Evolutionary conservation across 2,888 invertebrate species (phyloP).

Genomic region (Chrysolina haemoptera): DNA sequence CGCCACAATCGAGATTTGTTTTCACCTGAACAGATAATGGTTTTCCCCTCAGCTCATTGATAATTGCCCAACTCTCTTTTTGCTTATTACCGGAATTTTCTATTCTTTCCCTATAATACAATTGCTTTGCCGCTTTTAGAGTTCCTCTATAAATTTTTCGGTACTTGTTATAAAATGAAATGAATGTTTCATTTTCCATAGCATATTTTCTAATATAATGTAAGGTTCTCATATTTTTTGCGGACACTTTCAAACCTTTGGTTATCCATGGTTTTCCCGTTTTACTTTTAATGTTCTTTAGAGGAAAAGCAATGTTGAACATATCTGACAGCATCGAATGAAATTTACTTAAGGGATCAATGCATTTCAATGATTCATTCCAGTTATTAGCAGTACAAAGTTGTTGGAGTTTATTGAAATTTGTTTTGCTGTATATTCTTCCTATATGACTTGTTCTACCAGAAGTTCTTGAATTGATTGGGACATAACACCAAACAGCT

Average conservation of each 20-base stretch:
- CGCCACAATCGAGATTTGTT: slow-evolving; percentile 7
- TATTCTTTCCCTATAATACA: slow-evolving; percentile 16
- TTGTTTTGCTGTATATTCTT: no score
- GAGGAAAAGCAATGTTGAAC: neutral
- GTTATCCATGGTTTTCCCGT: neutral
- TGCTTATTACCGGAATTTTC: slow-evolving; percentile 18
- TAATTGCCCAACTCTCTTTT: slow-evolving; percentile 27
- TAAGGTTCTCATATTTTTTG: slow-evolving; percentile 22
- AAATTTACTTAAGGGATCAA: neutral
- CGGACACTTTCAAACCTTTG: slow-evolving; percentile 27
- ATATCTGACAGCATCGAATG: neutral
- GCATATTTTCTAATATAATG: slow-evolving; percentile 19
- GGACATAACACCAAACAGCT: slow-evolving; percentile 15
- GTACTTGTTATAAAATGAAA: slow-evolving; percentile 22
- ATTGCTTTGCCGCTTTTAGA: slow-evolving; percentile 15
- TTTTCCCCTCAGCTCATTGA: slow-evolving; percentile 23
- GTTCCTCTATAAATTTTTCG: slow-evolving; percentile 18
- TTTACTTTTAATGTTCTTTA: slow-evolving; percentile 13
- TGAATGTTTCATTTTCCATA: slow-evolving; percentile 11
- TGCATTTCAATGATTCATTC: slow-evolving; percentile 1
- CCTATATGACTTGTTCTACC: neutral
- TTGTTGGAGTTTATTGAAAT: no score
- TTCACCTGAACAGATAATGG: neutral
- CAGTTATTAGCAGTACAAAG: neutral
- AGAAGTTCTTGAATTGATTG: neutral